Percentiles rank a stretch among this genome's conserved stretches.
Evolutionary conservation across 2,888 invertebrate species (phyloP).

Genomic region (Lagria hirta): DNA sequence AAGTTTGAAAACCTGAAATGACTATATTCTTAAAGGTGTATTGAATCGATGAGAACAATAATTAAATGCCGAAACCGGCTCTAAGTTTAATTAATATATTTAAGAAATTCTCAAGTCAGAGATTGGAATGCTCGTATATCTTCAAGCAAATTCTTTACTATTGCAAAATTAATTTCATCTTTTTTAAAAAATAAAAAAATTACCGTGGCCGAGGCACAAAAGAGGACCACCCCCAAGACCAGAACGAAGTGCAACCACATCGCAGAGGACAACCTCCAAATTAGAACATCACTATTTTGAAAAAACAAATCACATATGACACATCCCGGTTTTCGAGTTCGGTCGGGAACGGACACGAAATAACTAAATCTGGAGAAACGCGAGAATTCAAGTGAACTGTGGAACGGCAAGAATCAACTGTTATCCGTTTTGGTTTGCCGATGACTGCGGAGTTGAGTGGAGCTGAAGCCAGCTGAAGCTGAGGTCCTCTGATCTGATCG

Average conservation of each 20-base stretch:
- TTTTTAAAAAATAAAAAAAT: conserved; percentile 13
- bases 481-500: conserved; percentile 4
- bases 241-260: conserved; percentile 29
- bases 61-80: conserved; percentile 11
- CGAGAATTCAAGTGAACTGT: no score
- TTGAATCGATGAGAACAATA: conserved; percentile 4
- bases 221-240: conserved; percentile 25
- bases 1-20: conserved; percentile 4
- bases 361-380: conserved; percentile 20
- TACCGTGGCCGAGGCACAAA: conserved; percentile 24
- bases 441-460: conserved; percentile 20
- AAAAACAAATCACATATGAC: conserved; percentile 17
- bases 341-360: conserved; percentile 25
- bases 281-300: conserved; percentile 17
- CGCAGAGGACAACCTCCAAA: conserved; percentile 20
- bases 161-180: no score
- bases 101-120: conserved; percentile 1
- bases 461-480: conserved; percentile 2
- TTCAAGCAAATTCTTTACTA: no score
- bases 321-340: conserved; percentile 18
- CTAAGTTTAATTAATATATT: conserved; percentile 3
- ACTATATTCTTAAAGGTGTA: background rate
- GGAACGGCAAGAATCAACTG: no score
- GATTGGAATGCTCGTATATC: background rate
- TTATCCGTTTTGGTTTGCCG: no score